Conservation (phyloP, 2,888 invertebrate genomes). For the Tortricodes alternella region DNA sequence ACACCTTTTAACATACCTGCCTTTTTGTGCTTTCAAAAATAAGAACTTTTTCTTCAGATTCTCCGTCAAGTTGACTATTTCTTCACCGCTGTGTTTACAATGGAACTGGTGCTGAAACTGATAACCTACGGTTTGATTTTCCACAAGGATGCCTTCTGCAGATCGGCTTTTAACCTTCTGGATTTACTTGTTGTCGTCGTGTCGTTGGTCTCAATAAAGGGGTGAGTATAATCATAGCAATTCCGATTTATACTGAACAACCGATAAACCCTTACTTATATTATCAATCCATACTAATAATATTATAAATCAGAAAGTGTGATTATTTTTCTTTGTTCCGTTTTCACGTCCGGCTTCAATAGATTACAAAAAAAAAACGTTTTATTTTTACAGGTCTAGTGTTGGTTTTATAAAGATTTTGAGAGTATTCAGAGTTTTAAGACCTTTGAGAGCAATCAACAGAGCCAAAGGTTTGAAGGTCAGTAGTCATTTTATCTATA, state of each 20-base stretch:
- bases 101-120: constrained; percentile 97
- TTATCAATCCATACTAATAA: too few species aligned
- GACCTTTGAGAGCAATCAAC: constrained; percentile 99
- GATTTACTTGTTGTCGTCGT: constrained; percentile 99
- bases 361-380: too few species aligned
- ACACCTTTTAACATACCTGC: neutral
- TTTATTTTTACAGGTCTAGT: constrained; percentile 80
- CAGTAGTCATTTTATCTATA: constrained; percentile 64
- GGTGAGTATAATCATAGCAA: constrained; percentile 64
- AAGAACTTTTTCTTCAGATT: constrained; percentile 88
- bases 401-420: constrained; percentile 99
- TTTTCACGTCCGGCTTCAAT: too few species aligned
- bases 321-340: too few species aligned
- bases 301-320: too few species aligned
- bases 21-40: too few species aligned
- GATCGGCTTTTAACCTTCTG: constrained; percentile 98
- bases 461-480: constrained; percentile 99
- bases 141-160: constrained; percentile 99
- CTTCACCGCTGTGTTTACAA: constrained; percentile 98
- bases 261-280: too few species aligned
- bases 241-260: too few species aligned
- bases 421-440: constrained; percentile 96
- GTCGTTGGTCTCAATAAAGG: constrained; percentile 96
- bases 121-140: constrained; percentile 97
- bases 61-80: constrained; percentile 97